Base-by-base conservation (phyloP, 2,888 invertebrate species). In the Polia nebulosa region DNA sequence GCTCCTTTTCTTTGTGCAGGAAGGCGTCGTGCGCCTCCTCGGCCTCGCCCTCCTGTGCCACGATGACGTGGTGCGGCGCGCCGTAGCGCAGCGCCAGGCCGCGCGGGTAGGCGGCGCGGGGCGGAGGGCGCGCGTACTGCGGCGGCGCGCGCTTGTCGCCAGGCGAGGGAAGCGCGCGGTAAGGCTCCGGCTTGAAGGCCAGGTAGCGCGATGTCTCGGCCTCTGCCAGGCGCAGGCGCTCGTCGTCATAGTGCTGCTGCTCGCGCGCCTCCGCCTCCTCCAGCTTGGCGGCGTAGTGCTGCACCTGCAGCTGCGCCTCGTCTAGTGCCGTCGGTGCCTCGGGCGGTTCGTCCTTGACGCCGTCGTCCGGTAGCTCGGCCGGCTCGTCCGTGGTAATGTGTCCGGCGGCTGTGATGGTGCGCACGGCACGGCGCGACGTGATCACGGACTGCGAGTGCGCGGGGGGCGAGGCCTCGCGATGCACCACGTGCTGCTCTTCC, bases 361-460 rank as follows among this genome's bases (percentile, higher is more conserved):
- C 92, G 11, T 92, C 93, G 59, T 94, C 94, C 17, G 83, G 80
- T 59, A 87, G 83, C 63, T 90, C 88, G 6, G 79, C 72, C 13
- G 71, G 69, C 55, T 88, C 90, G 36, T 87, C 88, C 41, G 88
- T 92, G 39, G 95, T 96, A 71, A 97, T 96, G 86, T 96, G 96
- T 3, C 96, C 97, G 51, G 96, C 95, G 13, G 97, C 94, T 27
- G 96, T 97, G 84, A 97, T 97, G 36, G 96, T 97, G 57, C 97
- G 94, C 57, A 96, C 93, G 72, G 95, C 94, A 63, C 96, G 95
- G 13, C 96, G 94, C 34, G 96, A 93, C 15, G 96, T 96, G 87
- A 97, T 97, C 25, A 97, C 97, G 20, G 95, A 93, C 68, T 91
- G 92, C n/a, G 87, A 85, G 65, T 89, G 91, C 57, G 94, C 92